Percentiles rank a stretch among this genome's conserved stretches.
Conservation (phyloP, 2,113 vertebrate species). For the Raphicerus campestris region DNA sequence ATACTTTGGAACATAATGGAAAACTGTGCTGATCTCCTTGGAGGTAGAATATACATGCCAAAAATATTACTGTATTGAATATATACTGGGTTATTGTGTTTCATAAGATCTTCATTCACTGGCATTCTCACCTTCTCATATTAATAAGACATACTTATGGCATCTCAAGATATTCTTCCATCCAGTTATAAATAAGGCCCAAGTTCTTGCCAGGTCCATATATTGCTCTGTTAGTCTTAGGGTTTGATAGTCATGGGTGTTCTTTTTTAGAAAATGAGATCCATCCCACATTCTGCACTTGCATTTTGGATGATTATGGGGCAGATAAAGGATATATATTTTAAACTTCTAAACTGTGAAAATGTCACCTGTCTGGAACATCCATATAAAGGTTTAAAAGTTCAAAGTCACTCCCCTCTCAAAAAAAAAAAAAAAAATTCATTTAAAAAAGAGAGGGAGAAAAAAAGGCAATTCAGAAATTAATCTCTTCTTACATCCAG, state of each 20-base stretch:
- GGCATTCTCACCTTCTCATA: background rate
- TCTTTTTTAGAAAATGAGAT: background rate
- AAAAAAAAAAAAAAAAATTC: background rate
- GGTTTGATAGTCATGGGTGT: background rate
- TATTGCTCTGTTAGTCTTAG: background rate
- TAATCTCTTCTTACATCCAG: background rate
- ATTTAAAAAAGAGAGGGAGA: background rate
- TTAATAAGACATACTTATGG: background rate
- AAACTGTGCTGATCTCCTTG: background rate
- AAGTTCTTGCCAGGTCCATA: background rate
- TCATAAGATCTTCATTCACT: background rate
- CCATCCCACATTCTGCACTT: background rate
- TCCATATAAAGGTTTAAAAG: background rate
- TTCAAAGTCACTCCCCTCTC: background rate
- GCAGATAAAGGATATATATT: background rate
- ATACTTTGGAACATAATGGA: background rate
- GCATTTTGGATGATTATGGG: background rate
- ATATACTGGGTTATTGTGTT: background rate
- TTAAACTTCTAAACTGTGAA: slow-evolving; percentile 10
- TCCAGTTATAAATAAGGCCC: background rate
- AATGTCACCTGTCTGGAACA: background rate
- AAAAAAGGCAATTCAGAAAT: background rate
- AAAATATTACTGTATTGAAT: background rate
- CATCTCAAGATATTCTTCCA: background rate
- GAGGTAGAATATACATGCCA: background rate